These are phyloP conservation scores for Dasyurus viverrinus DNA, from an alignment of 2,113 vertebrate genomes.

Conservation along the genomic window DNA sequence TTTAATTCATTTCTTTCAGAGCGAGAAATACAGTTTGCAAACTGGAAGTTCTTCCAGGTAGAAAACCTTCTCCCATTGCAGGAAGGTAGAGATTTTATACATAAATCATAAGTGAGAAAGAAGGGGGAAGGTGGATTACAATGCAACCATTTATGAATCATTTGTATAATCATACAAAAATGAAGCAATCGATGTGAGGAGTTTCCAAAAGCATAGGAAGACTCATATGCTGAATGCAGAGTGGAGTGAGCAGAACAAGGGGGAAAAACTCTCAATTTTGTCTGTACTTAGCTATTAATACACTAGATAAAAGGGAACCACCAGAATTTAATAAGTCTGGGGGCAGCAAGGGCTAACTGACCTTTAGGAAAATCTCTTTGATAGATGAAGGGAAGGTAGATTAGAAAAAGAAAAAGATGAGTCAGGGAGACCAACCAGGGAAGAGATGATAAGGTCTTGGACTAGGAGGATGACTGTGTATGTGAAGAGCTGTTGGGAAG, in stretches of 20 bases:
- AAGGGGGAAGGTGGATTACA: no score
- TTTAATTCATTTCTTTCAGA: no score
- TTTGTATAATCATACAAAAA: no score
- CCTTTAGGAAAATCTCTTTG: neutral
- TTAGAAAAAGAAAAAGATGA: neutral
- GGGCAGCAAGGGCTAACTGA: neutral
- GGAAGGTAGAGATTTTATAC: no score
- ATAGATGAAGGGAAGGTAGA: neutral
- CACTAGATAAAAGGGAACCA: neutral
- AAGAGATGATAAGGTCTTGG: neutral
- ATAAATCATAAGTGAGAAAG: no score
- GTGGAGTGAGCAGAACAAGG: neutral
- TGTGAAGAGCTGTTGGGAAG: neutral
- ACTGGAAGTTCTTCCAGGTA: no score
- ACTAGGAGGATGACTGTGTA: neutral
- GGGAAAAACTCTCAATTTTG: neutral
- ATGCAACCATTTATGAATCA: no score
- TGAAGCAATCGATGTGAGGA: neutral
- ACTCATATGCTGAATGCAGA: neutral
- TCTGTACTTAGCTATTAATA: neutral
- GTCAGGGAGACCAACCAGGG: neutral
- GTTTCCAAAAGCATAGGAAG: neutral
- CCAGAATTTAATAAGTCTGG: neutral
- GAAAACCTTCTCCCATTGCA: no score
- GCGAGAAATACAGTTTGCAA: no score